Conservation (phyloP, 2,113 vertebrate species). For the Choloepus hoffmanni region DNA sequence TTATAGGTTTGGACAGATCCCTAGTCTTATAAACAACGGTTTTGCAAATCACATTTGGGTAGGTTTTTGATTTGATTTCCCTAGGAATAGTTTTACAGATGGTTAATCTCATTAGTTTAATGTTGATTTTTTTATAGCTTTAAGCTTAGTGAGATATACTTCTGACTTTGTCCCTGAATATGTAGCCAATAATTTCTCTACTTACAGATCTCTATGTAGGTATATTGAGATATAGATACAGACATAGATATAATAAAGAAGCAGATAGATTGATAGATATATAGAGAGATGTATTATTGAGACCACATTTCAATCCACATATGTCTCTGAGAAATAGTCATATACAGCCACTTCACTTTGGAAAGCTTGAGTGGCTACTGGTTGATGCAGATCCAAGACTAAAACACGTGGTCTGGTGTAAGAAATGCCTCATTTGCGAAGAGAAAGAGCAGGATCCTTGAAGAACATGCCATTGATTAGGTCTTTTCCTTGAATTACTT, state of each 20-base stretch:
- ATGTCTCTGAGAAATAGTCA: slow-evolving; percentile 11
- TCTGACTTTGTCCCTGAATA: slow-evolving; percentile 43
- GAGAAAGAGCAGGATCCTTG: slow-evolving; percentile 39
- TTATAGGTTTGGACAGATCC: neutral
- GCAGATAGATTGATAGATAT: neutral
- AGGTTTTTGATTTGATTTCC: slow-evolving; percentile 1
- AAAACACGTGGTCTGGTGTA: neutral
- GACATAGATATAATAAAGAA: neutral
- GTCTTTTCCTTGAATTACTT: slow-evolving; percentile 39
- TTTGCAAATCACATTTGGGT: neutral
- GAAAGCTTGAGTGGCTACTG: neutral
- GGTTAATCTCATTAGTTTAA: slow-evolving; percentile 20
- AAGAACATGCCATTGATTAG: neutral
- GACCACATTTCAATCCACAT: slow-evolving; percentile 31
- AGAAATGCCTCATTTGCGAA: neutral
- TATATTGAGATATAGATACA: neutral
- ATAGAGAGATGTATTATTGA: neutral
- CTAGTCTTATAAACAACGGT: neutral
- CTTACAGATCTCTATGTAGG: neutral
- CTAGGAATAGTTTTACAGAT: slow-evolving; percentile 31
- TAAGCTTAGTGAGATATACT: neutral
- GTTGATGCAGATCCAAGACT: slow-evolving; percentile 45
- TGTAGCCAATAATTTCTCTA: slow-evolving; percentile 12
- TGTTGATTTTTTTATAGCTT: slow-evolving; percentile 35
- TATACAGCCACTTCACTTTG: neutral